phyloP scores from a whole-genome alignment of 2,888 invertebrate species.

The Drosophila fulvimacula region DNA sequence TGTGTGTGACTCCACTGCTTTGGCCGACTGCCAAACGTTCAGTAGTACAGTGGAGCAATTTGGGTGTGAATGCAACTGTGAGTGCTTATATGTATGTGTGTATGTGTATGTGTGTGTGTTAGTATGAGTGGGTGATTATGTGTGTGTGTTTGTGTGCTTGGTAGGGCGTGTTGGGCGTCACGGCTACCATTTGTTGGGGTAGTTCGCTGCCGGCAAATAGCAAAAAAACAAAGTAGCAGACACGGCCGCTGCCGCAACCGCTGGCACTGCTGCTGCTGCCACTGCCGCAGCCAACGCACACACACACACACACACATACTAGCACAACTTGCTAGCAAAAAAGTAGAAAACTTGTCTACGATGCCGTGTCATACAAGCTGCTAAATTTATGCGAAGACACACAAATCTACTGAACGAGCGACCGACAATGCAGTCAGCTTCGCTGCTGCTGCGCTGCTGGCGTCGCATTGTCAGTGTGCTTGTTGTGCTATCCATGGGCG shows the following conservation, averaged over 20 bases:
- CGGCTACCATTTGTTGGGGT: conserved; percentile 74
- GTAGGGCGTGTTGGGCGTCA: conserved; percentile 35
- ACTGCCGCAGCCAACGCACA: neutral
- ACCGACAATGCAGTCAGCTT: conserved; percentile 65
- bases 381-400: conserved; percentile 84
- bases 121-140: conserved; percentile 13
- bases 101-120: conserved; percentile 10
- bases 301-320: conserved; percentile 4
- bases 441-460: conserved; percentile 35
- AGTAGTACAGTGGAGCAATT: conserved; percentile 76
- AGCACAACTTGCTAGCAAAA: conserved; percentile 25
- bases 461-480: conserved; percentile 36
- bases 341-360: conserved; percentile 67
- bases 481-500: conserved; percentile 23
- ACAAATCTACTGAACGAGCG: conserved; percentile 83
- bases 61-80: conserved; percentile 70
- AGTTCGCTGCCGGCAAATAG: conserved; percentile 70
- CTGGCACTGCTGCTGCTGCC: conserved; percentile 4
- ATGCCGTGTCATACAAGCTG: conserved; percentile 74
- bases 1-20: conserved; percentile 48
- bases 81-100: conserved; percentile 1
- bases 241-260: conserved; percentile 9
- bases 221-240: conserved; percentile 35
- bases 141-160: conserved; percentile 13
- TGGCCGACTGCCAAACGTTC: conserved; percentile 79